Evolutionary conservation across 2,113 vertebrate species (phyloP), one percentile per base, ranked within the genome.

Genomic region (Cephalopholis sonnerati): DNA sequence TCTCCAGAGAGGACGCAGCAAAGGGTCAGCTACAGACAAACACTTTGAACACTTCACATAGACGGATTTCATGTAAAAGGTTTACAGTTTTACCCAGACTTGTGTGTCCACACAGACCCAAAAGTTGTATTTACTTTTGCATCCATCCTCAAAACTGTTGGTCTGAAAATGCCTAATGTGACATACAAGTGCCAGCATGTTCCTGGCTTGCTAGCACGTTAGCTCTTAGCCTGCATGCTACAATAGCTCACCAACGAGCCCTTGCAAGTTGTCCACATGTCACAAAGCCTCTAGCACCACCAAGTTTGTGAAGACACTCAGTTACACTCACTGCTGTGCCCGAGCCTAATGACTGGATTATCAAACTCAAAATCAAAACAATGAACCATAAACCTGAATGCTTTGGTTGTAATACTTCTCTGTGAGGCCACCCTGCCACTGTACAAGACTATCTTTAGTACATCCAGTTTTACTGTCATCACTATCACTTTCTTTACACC

Each of bases 1-100:
- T 78, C 71, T 57, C 36, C 10, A 20, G 71, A 36, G 79, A 51
- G 46, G 68, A 15, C 29, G 16, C 22, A 29, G 41, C 18, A 9
- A 48, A 62, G 46, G 50, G 73, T 76, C 65, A 46, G 66, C 32
- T 16, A 12, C 15, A 3, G 61, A 62, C 13, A 63, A 70, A 46
- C 16, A 20, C 48, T 50, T 50, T 50, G 5, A 50, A 17, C 48
- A 59, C 46, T 48, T 59, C 59, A 51, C 59, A 71, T 16, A 27
- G 70, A 32, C 12, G 20, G 20, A 50, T 32, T 32, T 61, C 10
- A 15, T 27, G 4, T 32, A 73, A 59, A 57, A 46, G 22, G 15
- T 39, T 53, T 24, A 51, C 46, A 51, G 32, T 32, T n/a, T 36
- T 5, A 20, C 15, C 6, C 16, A 64, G 10, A 25, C 11, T 17